Conservation (phyloP, 2,888 invertebrate species). For the Pandemis cinnamomeana region DNA sequence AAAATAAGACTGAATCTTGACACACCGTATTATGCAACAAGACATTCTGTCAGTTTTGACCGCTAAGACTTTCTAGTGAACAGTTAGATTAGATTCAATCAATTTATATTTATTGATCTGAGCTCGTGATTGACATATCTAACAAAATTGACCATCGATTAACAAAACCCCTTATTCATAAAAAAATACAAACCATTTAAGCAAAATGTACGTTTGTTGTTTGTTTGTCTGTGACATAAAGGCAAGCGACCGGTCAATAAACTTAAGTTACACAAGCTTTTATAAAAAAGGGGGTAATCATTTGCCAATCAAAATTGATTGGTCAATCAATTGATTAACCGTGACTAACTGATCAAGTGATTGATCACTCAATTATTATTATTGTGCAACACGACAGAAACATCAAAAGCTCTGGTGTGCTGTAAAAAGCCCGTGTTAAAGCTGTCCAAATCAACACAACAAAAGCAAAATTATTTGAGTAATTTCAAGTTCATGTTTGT, state of each 20-base stretch:
- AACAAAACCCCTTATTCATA: too few species aligned
- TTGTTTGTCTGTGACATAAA: too few species aligned
- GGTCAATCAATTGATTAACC: neutral
- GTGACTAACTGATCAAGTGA: neutral
- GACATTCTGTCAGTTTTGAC: neutral
- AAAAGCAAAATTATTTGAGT: neutral
- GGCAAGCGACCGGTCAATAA: too few species aligned
- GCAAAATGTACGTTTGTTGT: too few species aligned
- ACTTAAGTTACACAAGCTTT: too few species aligned
- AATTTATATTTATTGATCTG: too few species aligned
- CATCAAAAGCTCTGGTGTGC: conserved; percentile 25
- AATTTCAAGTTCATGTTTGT: too few species aligned
- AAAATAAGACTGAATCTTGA: too few species aligned
- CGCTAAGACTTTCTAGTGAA: neutral
- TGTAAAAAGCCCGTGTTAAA: conserved; percentile 2
- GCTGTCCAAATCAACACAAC: conserved; percentile 17
- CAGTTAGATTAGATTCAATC: too few species aligned
- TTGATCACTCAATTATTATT: neutral
- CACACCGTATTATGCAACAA: too few species aligned
- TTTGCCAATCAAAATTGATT: neutral
- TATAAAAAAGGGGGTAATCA: too few species aligned
- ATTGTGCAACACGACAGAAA: conserved; percentile 4
- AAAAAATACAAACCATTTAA: too few species aligned
- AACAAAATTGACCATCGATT: neutral
- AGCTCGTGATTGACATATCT: neutral